Evolutionary conservation across 2,888 invertebrate genomes (phyloP).

Genomic region (Tinea semifulvella): DNA sequence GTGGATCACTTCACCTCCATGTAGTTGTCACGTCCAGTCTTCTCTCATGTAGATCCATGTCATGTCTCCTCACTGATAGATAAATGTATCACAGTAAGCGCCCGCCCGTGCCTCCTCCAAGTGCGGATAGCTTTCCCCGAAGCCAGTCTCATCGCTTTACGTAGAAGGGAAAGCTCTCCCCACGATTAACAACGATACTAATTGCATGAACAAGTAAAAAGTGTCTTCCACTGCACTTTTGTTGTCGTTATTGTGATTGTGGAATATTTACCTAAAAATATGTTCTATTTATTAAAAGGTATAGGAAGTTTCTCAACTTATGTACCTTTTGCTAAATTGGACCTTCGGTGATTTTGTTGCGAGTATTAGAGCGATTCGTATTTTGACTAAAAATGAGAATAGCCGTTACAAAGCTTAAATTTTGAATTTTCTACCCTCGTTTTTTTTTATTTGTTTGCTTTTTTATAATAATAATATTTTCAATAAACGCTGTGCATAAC

Average conservation of each 20-base stretch:
- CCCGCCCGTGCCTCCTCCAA: constrained; percentile 24
- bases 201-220: constrained; percentile 26
- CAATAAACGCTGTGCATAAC: too few relatives aligned
- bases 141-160: not conserved
- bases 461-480: too few relatives aligned
- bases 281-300: too few relatives aligned
- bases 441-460: too few relatives aligned
- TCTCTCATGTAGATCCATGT: constrained; percentile 44
- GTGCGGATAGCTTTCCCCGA: constrained; percentile 1
- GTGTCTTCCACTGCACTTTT: constrained; percentile 56
- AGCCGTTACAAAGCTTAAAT: too few relatives aligned
- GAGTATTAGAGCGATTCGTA: too few relatives aligned
- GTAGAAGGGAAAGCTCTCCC: constrained; percentile 40
- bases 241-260: constrained; percentile 11
- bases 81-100: constrained; percentile 67
- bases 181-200: not conserved
- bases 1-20: constrained; percentile 53
- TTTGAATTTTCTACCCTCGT: too few relatives aligned
- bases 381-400: too few relatives aligned
- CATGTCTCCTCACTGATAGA: constrained; percentile 30
- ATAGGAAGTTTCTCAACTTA: too few relatives aligned
- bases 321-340: too few relatives aligned
- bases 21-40: constrained; percentile 37
- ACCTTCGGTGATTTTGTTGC: too few relatives aligned
- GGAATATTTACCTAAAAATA: too few relatives aligned